These are phyloP conservation scores for Drosophila rhopaloa DNA, from an alignment of 1,140 invertebrate species.

Conservation along the genomic window DNA sequence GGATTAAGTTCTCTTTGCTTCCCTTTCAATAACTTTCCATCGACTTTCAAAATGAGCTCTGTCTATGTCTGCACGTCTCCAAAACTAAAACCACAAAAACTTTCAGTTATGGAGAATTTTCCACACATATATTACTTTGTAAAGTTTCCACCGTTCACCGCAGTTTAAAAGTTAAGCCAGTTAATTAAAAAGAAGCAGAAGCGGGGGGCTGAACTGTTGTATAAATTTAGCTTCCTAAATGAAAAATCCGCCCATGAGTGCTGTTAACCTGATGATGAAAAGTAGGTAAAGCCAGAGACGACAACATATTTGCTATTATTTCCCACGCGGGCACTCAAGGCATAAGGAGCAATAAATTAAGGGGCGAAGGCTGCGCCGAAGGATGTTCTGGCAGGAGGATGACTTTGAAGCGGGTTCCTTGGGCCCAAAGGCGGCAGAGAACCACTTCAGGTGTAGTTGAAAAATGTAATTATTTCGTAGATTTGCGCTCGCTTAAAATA, in stretches of 20 bases:
- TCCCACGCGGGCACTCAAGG: slow-evolving; percentile 81
- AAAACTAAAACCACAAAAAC: slow-evolving; percentile 59
- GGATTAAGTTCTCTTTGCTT: slow-evolving; percentile 42
- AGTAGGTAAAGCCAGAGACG: slow-evolving; percentile 65
- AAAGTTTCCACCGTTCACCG: slow-evolving; percentile 32
- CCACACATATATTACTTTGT: slow-evolving; percentile 44
- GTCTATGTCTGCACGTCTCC: slow-evolving; percentile 8
- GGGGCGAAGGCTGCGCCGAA: slow-evolving; percentile 52
- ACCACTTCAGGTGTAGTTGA: slow-evolving; percentile 80
- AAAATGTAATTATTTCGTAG: slow-evolving; percentile 83
- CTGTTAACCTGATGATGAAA: slow-evolving; percentile 83
- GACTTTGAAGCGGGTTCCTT: slow-evolving; percentile 43
- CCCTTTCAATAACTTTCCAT: slow-evolving; percentile 30
- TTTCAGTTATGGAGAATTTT: slow-evolving; percentile 59
- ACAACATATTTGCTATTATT: slow-evolving; percentile 82
- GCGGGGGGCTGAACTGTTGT: slow-evolving; percentile 56
- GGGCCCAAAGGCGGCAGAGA: slow-evolving; percentile 29
- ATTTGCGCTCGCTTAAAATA: slow-evolving; percentile 73
- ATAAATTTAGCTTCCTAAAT: slow-evolving; percentile 75
- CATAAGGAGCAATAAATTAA: slow-evolving; percentile 83
- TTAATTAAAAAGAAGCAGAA: slow-evolving; percentile 67
- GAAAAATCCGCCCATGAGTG: slow-evolving; percentile 82
- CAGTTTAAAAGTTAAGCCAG: slow-evolving; percentile 66
- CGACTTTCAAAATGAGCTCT: slow-evolving; percentile 44
- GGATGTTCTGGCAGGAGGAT: slow-evolving; percentile 35